Conservation (phyloP, 2,797 vertebrate genomes). For the Pseudochirops corinnae region DNA sequence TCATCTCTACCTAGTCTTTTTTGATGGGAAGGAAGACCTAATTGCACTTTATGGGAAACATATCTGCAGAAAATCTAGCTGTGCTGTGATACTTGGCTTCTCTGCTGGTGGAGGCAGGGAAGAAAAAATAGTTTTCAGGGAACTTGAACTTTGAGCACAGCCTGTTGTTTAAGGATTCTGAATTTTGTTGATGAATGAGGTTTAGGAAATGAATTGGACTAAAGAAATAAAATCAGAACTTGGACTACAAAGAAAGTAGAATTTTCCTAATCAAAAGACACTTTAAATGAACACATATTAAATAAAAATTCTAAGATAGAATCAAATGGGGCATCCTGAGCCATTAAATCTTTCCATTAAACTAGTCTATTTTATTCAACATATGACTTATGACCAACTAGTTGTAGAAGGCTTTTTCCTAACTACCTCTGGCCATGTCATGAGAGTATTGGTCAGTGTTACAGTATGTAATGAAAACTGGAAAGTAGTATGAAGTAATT, state of each 20-base stretch:
- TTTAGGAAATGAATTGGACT: conserved; percentile 29
- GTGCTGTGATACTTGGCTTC: conserved; percentile 25
- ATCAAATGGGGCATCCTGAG: conserved; percentile 13
- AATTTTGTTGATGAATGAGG: conserved; percentile 42
- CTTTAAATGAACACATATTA: conserved; percentile 30
- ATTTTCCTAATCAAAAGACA: conserved; percentile 17
- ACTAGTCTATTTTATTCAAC: background rate
- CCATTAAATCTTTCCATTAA: background rate
- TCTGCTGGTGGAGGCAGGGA: background rate
- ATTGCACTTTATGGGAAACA: conserved; percentile 60
- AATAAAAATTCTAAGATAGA: background rate
- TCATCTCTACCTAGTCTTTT: conserved; percentile 10
- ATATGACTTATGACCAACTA: conserved; percentile 35
- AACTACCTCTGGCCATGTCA: background rate
- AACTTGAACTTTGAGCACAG: conserved; percentile 41
- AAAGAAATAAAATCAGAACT: conserved; percentile 7
- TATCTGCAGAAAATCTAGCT: conserved; percentile 47
- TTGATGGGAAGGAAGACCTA: conserved; percentile 18
- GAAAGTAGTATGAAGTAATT: background rate
- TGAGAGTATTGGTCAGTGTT: background rate
- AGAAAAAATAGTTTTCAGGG: conserved; percentile 40
- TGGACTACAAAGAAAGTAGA: conserved; percentile 1
- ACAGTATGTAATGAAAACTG: background rate
- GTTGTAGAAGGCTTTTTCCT: background rate
- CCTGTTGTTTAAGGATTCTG: conserved; percentile 24